These are phyloP conservation scores for Melanocharis versteri DNA, from an alignment of 2,113 vertebrate species.

Conservation along the genomic window DNA sequence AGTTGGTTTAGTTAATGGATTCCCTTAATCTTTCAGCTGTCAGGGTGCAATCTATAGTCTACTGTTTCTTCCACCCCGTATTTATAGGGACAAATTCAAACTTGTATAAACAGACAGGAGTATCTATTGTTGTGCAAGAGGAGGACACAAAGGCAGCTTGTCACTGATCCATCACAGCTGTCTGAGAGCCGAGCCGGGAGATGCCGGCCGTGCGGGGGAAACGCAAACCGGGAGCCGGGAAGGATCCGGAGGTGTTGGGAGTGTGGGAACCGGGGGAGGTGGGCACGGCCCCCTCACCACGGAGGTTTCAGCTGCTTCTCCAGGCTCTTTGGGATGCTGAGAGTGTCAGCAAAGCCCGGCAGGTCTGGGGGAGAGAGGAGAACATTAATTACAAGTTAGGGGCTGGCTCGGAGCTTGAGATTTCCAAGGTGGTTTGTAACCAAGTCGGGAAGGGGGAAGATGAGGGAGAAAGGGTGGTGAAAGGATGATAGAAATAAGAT, in stretches of 20 bases:
- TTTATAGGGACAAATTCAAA: conserved; percentile 68
- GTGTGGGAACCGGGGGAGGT: not conserved
- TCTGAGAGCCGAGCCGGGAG: not conserved
- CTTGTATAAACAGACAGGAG: conserved; percentile 71
- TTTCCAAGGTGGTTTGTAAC: not conserved
- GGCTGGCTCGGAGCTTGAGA: not conserved
- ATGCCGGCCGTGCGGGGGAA: not conserved
- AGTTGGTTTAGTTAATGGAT: conserved; percentile 64
- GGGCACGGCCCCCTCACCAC: not conserved
- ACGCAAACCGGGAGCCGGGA: not conserved
- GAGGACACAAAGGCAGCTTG: conserved; percentile 58
- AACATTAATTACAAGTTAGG: not conserved
- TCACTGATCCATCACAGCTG: conserved; percentile 66
- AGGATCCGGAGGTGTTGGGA: not conserved
- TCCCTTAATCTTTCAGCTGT: conserved; percentile 71
- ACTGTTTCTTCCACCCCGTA: conserved; percentile 58
- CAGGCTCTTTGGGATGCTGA: not conserved
- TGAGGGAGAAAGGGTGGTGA: not conserved
- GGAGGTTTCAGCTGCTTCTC: not conserved
- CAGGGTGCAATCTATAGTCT: conserved; percentile 54
- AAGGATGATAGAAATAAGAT: not conserved
- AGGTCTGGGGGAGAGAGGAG: not conserved
- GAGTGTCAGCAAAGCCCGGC: not conserved
- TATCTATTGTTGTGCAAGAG: conserved; percentile 63
- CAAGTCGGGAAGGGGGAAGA: not conserved